Conservation (phyloP, 53 echinoderm and acorn worm genomes). For the Luidia sarsii region DNA sequence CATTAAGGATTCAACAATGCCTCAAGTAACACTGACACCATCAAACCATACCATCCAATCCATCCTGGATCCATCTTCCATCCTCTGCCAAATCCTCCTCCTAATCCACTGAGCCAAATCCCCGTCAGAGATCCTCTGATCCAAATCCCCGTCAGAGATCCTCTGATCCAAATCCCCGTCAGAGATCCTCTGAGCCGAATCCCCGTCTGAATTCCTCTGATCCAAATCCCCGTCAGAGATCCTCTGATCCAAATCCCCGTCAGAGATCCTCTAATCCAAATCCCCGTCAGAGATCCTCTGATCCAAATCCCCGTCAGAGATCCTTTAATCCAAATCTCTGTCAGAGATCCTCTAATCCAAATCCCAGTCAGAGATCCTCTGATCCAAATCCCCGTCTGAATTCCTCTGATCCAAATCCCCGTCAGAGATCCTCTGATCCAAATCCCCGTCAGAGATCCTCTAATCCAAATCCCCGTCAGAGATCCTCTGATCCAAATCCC, state of each 20-base stretch:
- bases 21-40: neutral
- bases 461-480: neutral
- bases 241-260: too few species aligned
- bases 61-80: constrained; percentile 36
- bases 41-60: constrained; percentile 44
- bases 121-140: neutral
- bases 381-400: constrained; percentile 18
- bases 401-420: neutral
- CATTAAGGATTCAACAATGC: constrained; percentile 37
- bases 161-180: neutral
- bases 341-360: constrained; percentile 4
- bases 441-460: constrained; percentile 27
- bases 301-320: constrained; percentile 1
- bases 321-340: constrained; percentile 26
- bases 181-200: constrained; percentile 12
- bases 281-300: too few species aligned
- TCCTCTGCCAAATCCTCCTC: constrained; percentile 11
- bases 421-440: constrained; percentile 18
- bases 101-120: constrained; percentile 8
- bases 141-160: constrained; percentile 39
- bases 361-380: constrained; percentile 5
- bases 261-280: too few species aligned
- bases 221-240: too few species aligned
- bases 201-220: constrained; percentile 8
- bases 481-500: too few species aligned